These are phyloP conservation scores for Nyctibius bracteatus DNA, from an alignment of 2,113 vertebrate genomes.

Conservation along the genomic window DNA sequence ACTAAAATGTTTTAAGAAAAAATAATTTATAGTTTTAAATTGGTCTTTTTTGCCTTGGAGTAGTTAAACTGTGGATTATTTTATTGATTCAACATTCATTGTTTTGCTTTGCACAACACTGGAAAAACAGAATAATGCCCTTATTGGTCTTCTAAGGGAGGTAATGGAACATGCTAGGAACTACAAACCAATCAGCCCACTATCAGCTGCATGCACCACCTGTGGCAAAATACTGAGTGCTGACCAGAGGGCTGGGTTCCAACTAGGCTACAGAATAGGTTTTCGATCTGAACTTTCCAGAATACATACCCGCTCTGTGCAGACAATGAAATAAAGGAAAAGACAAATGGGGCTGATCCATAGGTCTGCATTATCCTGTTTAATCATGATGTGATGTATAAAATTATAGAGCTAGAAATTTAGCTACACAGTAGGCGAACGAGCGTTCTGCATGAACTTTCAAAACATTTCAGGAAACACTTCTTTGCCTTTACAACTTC, in stretches of 20 bases:
- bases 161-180: background rate
- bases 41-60: conserved; percentile 12
- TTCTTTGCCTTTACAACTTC: background rate
- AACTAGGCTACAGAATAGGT: background rate
- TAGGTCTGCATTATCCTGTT: background rate
- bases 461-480: background rate
- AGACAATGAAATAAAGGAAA: conserved; percentile 1
- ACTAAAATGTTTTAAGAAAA: conserved; percentile 14
- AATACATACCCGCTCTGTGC: background rate
- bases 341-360: background rate
- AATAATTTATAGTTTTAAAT: conserved; percentile 7
- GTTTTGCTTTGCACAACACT: background rate
- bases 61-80: background rate
- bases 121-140: background rate
- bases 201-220: background rate
- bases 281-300: background rate
- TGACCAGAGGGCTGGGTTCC: background rate
- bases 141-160: conserved; percentile 14
- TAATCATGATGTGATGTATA: background rate
- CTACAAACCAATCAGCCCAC: background rate
- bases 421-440: background rate
- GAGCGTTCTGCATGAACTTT: background rate
- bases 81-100: conserved; percentile 3
- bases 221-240: background rate
- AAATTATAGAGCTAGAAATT: background rate